A percentile compares a stretch with the other conserved stretches of the same genome.
These are phyloP conservation scores for Ophonus ardosiacus DNA, from an alignment of 2,888 invertebrate genomes.

Conservation along the genomic window DNA sequence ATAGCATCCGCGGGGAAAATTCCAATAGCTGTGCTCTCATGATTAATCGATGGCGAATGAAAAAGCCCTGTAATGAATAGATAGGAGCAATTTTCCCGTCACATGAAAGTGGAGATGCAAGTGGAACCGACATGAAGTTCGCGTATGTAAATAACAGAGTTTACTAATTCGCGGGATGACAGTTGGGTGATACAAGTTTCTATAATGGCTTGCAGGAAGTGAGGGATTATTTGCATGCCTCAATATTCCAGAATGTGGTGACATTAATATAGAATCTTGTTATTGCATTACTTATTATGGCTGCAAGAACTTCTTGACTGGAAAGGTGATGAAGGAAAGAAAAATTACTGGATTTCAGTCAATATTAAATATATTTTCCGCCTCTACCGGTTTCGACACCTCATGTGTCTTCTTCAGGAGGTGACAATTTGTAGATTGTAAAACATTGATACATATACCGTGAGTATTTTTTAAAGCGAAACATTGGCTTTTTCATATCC, in stretches of 20 bases:
- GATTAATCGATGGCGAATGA: constrained; percentile 6
- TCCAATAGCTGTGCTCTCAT: constrained; percentile 22
- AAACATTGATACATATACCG: no score
- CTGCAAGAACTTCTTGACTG: no score
- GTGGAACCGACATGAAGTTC: constrained; percentile 17
- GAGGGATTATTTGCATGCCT: constrained; percentile 5
- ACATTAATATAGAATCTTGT: constrained; percentile 12
- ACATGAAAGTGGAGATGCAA: constrained; percentile 13
- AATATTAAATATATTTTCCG: no score
- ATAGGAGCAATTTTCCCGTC: constrained; percentile 10
- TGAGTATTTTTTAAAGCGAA: no score
- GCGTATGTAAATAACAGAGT: constrained; percentile 22
- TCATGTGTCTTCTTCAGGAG: no score
- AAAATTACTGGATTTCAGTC: no score
- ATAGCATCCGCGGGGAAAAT: constrained; percentile 13
- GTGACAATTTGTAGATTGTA: no score
- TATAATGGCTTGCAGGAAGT: constrained; percentile 24
- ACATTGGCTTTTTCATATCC: no score
- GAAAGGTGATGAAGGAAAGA: no score
- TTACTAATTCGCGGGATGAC: constrained; percentile 38
- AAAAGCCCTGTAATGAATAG: constrained; percentile 18
- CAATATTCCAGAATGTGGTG: constrained; percentile 4
- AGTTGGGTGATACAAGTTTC: constrained; percentile 45
- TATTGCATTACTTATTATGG: background rate
- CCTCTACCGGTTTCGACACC: no score